Evolutionary conservation across 2,797 vertebrate genomes (phyloP), one percentile per base, ranked within the genome.

Genomic region (Nannoperca australis): DNA sequence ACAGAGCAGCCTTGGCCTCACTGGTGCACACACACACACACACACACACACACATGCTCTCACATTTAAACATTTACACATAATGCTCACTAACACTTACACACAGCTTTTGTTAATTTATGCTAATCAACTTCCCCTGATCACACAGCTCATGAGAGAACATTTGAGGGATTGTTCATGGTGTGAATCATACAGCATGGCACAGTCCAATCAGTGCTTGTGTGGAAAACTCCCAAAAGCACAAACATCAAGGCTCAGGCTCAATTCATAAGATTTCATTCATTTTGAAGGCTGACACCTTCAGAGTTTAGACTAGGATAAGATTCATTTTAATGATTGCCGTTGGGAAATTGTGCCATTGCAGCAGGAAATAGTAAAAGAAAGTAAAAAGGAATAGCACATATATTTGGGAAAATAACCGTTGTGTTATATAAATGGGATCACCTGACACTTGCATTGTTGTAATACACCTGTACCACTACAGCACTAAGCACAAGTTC

Each of bases 1-100:
- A 84, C 62, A 82, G 70, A 78, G 45, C 90, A 91, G 88, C 79
- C 75, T 78, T 58, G 36, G 85, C 55, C 68, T 79, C 84, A 78
- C 79, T 87, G 78, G 77, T 87, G 79, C 65, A 45, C 44, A 58
- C 34, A 76, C 24, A 9, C 45, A 38, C 55, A 47, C 42, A 64
- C 44, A 59, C 54, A 54, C 68, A 10, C 68, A 78, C 50, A 42
- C 30, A 50, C 61, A n/a, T 20, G 32, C 34, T 15, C 51, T 36
- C 65, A 45, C 44, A 58, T 30, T 61, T 30, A 61, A 2, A 77
- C 24, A 9, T 40, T 45, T 51, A 47, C 42, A 64, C 44, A 59
- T 38, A 56, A 73, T 70, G 27, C 36, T 55, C 44, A 63, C 62
- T 59, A 59, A 40, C 27, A 49, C 47, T 38, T 60, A 34, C 32